These are phyloP conservation scores for Struthio camelus DNA, from an alignment of 2,113 vertebrate genomes.

Conservation along the genomic window DNA sequence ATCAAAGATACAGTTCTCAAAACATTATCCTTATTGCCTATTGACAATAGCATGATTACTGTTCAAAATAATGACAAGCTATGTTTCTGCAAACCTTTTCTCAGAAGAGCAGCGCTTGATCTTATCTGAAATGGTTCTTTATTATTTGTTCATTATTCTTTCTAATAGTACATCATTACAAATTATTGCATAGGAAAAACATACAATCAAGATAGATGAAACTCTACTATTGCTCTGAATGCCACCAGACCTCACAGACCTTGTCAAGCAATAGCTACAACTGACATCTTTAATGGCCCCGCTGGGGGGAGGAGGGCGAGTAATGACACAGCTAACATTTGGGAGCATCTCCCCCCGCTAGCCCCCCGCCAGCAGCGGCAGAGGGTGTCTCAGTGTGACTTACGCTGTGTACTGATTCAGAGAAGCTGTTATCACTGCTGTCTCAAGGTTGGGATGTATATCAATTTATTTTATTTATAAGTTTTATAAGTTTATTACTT, in stretches of 20 bases:
- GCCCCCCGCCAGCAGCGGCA: too few species aligned
- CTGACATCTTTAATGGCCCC: not conserved
- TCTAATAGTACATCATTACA: not conserved
- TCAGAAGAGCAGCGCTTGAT: not conserved
- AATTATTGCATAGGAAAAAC: not conserved
- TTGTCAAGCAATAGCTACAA: not conserved
- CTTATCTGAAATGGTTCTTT: not conserved
- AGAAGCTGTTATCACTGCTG: too few species aligned
- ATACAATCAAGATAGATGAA: not conserved
- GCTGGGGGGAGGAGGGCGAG: not conserved
- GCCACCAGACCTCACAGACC: not conserved
- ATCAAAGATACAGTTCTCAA: too few species aligned
- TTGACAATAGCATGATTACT: not conserved
- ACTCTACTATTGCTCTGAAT: not conserved
- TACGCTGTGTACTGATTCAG: too few species aligned
- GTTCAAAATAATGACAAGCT: not conserved
- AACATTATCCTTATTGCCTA: not conserved
- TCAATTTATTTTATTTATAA: not conserved
- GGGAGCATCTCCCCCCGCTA: too few species aligned
- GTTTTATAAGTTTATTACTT: not conserved
- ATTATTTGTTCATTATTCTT: not conserved
- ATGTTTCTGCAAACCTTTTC: not conserved
- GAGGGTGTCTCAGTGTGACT: too few species aligned
- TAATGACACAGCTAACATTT: too few species aligned
- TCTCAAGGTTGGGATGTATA: not conserved